Evolutionary conservation across 2,888 invertebrate species (phyloP).

Genomic region (Hyposoter didymator): DNA sequence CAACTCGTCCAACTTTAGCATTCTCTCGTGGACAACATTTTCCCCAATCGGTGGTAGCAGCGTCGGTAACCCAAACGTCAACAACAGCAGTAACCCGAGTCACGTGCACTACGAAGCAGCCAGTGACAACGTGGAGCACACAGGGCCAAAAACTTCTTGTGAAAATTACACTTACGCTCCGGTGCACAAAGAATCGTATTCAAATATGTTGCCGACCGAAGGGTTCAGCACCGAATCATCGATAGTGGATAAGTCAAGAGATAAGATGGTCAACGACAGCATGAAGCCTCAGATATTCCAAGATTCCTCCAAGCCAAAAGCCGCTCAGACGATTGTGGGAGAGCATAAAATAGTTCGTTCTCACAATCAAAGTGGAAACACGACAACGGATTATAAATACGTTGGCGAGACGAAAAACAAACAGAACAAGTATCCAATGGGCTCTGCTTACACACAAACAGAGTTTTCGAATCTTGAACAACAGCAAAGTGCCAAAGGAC

Average conservation of each 20-base stretch:
- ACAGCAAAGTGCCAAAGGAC: conserved; percentile 72
- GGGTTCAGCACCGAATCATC: conserved; percentile 70
- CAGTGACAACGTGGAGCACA: conserved; percentile 70
- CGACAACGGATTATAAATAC: conserved; percentile 76
- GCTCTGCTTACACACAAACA: conserved; percentile 79
- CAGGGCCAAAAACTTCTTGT: conserved; percentile 77
- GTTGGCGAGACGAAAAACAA: conserved; percentile 77
- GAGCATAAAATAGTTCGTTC: conserved; percentile 71
- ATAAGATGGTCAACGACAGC: conserved; percentile 75
- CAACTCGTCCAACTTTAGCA: conserved; percentile 83
- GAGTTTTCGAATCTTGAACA: conserved; percentile 77
- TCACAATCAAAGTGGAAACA: conserved; percentile 71
- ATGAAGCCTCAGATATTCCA: conserved; percentile 70
- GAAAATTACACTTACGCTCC: conserved; percentile 80
- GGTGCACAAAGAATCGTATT: conserved; percentile 77
- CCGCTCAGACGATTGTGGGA: conserved; percentile 72
- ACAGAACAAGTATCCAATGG: conserved; percentile 77
- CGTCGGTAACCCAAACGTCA: conserved; percentile 50
- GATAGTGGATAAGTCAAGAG: conserved; percentile 77
- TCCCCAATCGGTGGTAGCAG: conserved; percentile 76
- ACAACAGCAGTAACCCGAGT: conserved; percentile 70
- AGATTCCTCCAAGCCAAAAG: conserved; percentile 77
- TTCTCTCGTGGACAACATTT: conserved; percentile 83
- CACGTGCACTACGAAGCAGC: conserved; percentile 74
- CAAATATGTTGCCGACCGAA: conserved; percentile 73